Evolutionary conservation across 2,888 invertebrate genomes (phyloP).

Genomic region (Trichogramma evanescens): DNA sequence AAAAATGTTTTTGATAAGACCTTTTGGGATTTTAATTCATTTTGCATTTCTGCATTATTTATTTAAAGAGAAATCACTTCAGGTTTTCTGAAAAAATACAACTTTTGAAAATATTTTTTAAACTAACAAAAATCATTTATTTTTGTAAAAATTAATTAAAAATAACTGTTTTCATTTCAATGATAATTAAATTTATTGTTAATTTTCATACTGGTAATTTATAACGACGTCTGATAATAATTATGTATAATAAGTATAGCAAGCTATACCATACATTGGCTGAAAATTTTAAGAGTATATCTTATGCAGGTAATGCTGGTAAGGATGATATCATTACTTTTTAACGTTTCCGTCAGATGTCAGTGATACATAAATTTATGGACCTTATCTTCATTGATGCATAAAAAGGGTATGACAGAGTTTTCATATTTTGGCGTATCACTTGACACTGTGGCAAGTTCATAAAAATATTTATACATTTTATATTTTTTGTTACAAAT

Average conservation of each 20-base stretch:
- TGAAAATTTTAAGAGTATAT: too few relatives aligned
- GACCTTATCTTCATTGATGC: neutral
- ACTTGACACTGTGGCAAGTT: neutral
- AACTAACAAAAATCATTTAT: neutral
- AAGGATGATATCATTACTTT: too few relatives aligned
- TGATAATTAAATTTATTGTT: too few relatives aligned
- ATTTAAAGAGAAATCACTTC: slow-evolving; percentile 8
- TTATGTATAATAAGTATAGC: too few relatives aligned
- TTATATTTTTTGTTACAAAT: neutral
- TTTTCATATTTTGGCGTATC: too few relatives aligned
- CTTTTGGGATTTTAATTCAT: neutral
- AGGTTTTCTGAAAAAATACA: neutral
- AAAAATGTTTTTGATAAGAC: too few relatives aligned
- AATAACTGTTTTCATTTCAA: neutral
- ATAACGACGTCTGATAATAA: too few relatives aligned
- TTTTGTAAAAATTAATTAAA: neutral
- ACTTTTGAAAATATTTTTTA: neutral
- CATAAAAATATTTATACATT: slow-evolving; percentile 6
- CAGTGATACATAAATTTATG: neutral
- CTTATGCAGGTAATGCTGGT: too few relatives aligned
- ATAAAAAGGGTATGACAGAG: neutral
- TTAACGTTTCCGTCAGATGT: neutral
- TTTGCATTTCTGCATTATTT: neutral
- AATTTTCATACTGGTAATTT: too few relatives aligned
- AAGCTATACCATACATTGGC: too few relatives aligned